Conservation (phyloP, 2,113 vertebrate species). For the Pogona vitticeps region DNA sequence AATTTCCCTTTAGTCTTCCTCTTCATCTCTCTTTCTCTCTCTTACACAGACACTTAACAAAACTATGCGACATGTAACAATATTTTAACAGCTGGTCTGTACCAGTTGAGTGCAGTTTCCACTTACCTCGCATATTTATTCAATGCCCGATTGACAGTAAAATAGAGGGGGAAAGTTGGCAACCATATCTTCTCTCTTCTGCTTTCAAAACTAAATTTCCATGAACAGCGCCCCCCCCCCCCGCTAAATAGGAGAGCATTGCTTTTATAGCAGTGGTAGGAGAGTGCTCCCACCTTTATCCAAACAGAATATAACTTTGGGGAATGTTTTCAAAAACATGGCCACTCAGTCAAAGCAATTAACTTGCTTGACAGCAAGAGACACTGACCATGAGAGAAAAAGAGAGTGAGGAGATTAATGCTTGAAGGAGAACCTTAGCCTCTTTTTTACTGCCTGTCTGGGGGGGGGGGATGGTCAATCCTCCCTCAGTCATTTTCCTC, state of each 20-base stretch:
- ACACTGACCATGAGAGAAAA: background rate
- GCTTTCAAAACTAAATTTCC: constrained; percentile 18
- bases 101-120: constrained; percentile 4
- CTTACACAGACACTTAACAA: constrained; percentile 24
- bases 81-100: constrained; percentile 35
- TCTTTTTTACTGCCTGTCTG: no score
- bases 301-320: constrained; percentile 1
- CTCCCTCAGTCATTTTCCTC: background rate
- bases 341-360: constrained; percentile 2
- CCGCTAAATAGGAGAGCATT: background rate
- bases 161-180: constrained; percentile 21
- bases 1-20: background rate
- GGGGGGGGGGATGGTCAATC: no score
- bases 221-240: constrained; percentile 12
- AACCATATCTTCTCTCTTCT: constrained; percentile 25
- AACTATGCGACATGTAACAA: constrained; percentile 6
- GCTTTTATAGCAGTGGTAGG: constrained; percentile 18
- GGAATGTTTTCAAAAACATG: background rate
- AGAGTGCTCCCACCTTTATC: background rate
- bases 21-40: background rate
- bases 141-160: constrained; percentile 9
- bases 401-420: background rate
- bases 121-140: constrained; percentile 12
- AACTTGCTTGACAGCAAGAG: background rate
- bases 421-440: background rate